Base-by-base conservation (phyloP, 2,113 vertebrate species). In the Saguinus imperator region DNA sequence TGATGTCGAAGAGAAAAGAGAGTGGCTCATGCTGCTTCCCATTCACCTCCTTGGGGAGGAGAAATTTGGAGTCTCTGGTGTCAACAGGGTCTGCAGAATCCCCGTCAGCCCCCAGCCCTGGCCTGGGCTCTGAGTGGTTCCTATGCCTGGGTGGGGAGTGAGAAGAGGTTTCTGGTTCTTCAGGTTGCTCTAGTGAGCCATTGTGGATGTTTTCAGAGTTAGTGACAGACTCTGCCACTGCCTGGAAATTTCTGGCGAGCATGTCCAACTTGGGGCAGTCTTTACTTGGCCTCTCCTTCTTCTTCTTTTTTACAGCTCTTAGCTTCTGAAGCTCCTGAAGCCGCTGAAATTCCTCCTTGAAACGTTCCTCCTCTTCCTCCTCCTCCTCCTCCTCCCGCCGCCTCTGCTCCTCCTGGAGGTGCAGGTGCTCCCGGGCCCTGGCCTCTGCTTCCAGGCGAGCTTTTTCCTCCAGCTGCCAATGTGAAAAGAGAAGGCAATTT, bases 261-360 rank as follows among this genome's bases (percentile, higher is more conserved):
- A 97, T 87, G 82, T 98, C 99, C 87, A 97, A 94, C 97, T 94
- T 99, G 45, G 64, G 98, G 95, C 98, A 99, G 98, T 99, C 99
- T 98, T 99, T 98, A 70, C 85, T 98, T 3, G 98, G 98, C 95
- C 99, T 98, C 40, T 99, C 99, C 97, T 99, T 99, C 98, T 99
- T 99, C 99, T 99, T 99, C 99, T 99, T 99, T 98, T 99, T 99
- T 57, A 99, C 98, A 6, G 99, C 98, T 1, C 99, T 98, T 82
- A 99, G 98, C 45, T 99, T 99, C 97, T 99, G 99, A 70, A 99
- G 98, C 97, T 99, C 99, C 89, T 99, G 99, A 94, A 99, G 98
- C 55, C 99, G 98, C 1, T 99, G 99, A 2, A 99, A 97, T 87
- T 99, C 99, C 83, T 99, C 99, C 95, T 99, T 99, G 79, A 99